Evolutionary conservation across 2,888 invertebrate genomes (phyloP).

Genomic region (Ormia ochracea): DNA sequence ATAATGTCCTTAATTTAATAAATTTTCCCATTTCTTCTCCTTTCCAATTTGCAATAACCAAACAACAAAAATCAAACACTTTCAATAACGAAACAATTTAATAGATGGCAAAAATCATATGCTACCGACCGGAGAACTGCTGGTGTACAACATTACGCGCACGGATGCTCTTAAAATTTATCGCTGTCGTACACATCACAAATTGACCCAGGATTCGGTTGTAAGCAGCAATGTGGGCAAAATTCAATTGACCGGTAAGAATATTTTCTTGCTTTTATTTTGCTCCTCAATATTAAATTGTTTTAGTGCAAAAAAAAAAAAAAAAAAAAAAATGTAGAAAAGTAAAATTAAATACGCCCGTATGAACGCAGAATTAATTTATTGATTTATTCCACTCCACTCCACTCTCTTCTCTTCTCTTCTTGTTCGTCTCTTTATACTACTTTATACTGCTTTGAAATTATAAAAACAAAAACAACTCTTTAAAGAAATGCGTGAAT

Average conservation of each 20-base stretch:
- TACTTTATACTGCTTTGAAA: too few species aligned
- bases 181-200: conserved; percentile 81
- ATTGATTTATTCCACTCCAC: conserved; percentile 25
- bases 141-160: conserved; percentile 80
- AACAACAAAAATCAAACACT: too few species aligned
- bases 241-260: conserved; percentile 79
- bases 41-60: conserved; percentile 25
- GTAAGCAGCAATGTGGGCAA: conserved; percentile 80
- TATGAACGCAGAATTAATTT: conserved; percentile 28
- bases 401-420: conserved; percentile 13
- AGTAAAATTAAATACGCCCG: not conserved
- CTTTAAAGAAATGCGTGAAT: conserved; percentile 78
- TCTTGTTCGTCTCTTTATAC: not conserved
- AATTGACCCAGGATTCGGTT: conserved; percentile 80
- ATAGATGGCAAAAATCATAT: conserved; percentile 80
- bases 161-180: conserved; percentile 79
- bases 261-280: not conserved
- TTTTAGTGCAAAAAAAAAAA: conserved; percentile 10
- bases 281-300: not conserved
- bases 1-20: conserved; percentile 46
- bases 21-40: conserved; percentile 31
- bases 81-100: conserved; percentile 11
- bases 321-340: not conserved
- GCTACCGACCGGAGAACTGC: conserved; percentile 80
- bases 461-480: conserved; percentile 20